Base-by-base conservation (phyloP, 2,888 invertebrate species). In the Allygus modestus region DNA sequence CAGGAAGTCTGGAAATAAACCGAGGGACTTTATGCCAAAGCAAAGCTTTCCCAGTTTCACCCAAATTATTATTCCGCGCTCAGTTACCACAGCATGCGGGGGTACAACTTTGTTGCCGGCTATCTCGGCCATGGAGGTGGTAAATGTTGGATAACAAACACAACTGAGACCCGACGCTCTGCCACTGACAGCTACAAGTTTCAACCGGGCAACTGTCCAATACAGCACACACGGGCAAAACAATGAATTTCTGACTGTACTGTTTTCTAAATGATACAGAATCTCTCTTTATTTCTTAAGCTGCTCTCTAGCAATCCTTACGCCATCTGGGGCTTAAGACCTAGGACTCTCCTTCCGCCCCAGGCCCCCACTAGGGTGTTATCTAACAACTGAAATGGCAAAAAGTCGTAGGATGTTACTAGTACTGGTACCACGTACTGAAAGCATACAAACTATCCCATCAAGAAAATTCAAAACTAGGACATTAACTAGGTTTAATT, bases 141-240 rank as follows among this genome's bases (percentile, higher is more conserved):
- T 28, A 65, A 65, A 65, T 65, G 65, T 31, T 65, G 28, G 65
- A 65, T 65, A 65, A 28, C 65, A 28, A 65, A 65, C 28, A 65
- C 26, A 65, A 31, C 65, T 20, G 65, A 65, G 65, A 65, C 65
- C 31, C 26, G 31, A 65, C 28, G 20, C 65, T 28, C 65, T 65
- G 65, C 31, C 65, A 31, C 65, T 65, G 65, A 65, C 65, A 65
- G 65, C 26, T 65, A 65, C 65, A 65, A 65, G 65, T 65, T 65
- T 65, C 65, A 31, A 65, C 28, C 65, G 65, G 65, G 65, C 65
- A 65, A 65, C 28, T 65, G 65, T 65, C 65, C 65, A 65, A 65
- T 0, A 17, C 65, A 65, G 65, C 31, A 65, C 65, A 65, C 65
- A 65, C 65, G 28, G 65, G 28, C 65, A 65, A 65, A 65, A 65